These are phyloP conservation scores for Medauroidea extradentata DNA, from an alignment of 1,140 invertebrate genomes.

Conservation along the genomic window DNA sequence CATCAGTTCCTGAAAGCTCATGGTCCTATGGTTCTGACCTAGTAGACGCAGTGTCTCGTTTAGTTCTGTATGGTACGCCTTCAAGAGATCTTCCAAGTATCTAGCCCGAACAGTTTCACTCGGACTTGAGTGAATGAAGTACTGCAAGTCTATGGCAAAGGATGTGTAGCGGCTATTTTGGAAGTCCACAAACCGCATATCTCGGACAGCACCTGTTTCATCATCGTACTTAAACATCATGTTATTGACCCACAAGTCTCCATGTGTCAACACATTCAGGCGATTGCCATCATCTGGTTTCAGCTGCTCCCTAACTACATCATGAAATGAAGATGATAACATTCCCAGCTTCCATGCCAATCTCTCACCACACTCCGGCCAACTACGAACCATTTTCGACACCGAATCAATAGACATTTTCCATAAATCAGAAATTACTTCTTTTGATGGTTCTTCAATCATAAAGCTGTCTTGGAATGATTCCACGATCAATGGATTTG, in stretches of 20 bases:
- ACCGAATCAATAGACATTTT: too few relatives aligned
- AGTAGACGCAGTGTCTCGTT: slow-evolving; percentile 36
- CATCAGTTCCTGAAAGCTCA: slow-evolving; percentile 39
- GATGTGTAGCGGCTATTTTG: slow-evolving; percentile 18
- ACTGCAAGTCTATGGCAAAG: slow-evolving; percentile 19
- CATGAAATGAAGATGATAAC: not conserved
- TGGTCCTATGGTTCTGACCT: slow-evolving; percentile 38
- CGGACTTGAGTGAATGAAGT: slow-evolving; percentile 23
- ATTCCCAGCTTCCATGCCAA: not conserved
- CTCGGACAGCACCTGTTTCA: slow-evolving; percentile 7
- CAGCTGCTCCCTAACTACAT: not conserved
- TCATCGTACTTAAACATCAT: slow-evolving; percentile 7
- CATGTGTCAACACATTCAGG: slow-evolving; percentile 13
- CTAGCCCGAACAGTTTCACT: not conserved
- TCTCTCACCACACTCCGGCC: slow-evolving; percentile 1
- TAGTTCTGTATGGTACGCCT: slow-evolving; percentile 42
- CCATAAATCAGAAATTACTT: too few relatives aligned
- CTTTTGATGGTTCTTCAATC: not conserved
- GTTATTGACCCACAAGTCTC: slow-evolving; percentile 20
- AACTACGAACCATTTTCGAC: not conserved
- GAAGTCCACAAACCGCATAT: slow-evolving; percentile 20
- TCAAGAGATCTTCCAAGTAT: slow-evolving; percentile 36
- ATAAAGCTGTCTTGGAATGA: too few relatives aligned
- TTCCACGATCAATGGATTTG: not conserved
- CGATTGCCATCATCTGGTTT: not conserved